A percentile compares a stretch with the other conserved stretches of the same genome.
phyloP scores from a whole-genome alignment of 2,888 invertebrate genomes.

The Heteromyza rotundicornis region DNA sequence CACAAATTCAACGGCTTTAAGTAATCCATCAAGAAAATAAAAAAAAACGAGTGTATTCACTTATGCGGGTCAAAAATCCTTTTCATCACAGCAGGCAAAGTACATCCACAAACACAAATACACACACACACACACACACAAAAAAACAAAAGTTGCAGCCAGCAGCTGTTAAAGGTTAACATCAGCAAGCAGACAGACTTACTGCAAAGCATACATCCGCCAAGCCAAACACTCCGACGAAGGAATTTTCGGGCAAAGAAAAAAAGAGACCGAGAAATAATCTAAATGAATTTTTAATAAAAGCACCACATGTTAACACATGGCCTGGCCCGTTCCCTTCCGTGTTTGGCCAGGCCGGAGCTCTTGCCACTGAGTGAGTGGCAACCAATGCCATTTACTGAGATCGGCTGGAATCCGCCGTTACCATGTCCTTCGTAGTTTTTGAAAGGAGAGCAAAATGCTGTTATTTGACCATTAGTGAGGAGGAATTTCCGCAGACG shows the following conservation, averaged over 20 bases:
- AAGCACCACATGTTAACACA: conserved; percentile 47
- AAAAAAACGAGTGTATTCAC: not conserved
- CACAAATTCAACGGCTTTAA: too few species aligned
- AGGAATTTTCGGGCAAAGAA: too few species aligned
- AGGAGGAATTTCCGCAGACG: not conserved
- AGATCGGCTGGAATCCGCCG: too few species aligned
- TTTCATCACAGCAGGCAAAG: not conserved
- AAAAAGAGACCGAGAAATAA: too few species aligned
- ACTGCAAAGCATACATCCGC: too few species aligned
- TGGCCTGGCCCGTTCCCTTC: too few species aligned
- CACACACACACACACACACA: not conserved
- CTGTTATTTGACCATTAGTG: conserved; percentile 3
- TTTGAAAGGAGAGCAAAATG: not conserved
- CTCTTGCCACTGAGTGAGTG: too few species aligned
- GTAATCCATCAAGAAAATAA: not conserved
- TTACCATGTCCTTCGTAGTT: too few species aligned
- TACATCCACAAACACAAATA: not conserved
- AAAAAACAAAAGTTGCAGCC: not conserved
- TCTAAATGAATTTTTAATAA: conserved; percentile 52
- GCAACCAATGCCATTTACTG: too few species aligned
- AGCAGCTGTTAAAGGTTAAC: conserved; percentile 6
- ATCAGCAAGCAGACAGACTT: not conserved
- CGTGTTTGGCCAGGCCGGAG: too few species aligned
- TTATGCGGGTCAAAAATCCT: not conserved
- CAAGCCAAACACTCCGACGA: not conserved